Conservation (phyloP, 2,888 invertebrate genomes). For the Tetheella fluctuosa region DNA sequence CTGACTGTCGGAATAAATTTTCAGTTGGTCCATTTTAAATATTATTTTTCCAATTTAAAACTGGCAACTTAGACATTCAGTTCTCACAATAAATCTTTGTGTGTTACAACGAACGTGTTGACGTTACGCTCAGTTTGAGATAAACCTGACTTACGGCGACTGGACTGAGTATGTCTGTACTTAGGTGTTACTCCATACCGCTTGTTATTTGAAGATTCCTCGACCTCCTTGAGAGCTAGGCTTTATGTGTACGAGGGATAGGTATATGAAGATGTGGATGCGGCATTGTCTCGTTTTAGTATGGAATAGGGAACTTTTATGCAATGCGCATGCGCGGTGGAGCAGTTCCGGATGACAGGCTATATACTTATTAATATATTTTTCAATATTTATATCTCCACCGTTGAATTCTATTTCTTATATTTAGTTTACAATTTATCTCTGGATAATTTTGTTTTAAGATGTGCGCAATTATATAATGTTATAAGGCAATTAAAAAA, state of each 20-base stretch:
- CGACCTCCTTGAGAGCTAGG: constrained; percentile 19
- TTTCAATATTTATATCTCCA: no score
- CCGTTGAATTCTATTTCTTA: no score
- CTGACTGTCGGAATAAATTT: no score
- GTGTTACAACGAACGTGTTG: constrained; percentile 20
- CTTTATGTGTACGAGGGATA: not conserved
- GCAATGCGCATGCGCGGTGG: no score
- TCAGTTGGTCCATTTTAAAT: no score
- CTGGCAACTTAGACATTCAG: constrained; percentile 16
- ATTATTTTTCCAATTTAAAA: not conserved
- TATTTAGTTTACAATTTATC: no score
- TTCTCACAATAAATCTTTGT: constrained; percentile 20
- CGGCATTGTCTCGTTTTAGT: not conserved
- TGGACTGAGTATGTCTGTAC: constrained; percentile 1
- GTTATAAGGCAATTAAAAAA: no score
- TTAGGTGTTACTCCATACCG: constrained; percentile 28
- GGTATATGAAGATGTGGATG: not conserved
- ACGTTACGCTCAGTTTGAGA: constrained; percentile 5
- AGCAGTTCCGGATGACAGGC: no score
- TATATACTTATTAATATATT: no score
- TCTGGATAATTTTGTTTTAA: no score
- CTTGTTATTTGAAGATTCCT: constrained; percentile 28
- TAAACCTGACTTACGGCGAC: constrained; percentile 6
- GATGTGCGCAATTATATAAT: no score
- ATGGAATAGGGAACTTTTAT: no score